Evolutionary conservation across 2,888 invertebrate species (phyloP), one percentile per base, ranked within the genome.

Genomic region (Nomada fabriciana): DNA sequence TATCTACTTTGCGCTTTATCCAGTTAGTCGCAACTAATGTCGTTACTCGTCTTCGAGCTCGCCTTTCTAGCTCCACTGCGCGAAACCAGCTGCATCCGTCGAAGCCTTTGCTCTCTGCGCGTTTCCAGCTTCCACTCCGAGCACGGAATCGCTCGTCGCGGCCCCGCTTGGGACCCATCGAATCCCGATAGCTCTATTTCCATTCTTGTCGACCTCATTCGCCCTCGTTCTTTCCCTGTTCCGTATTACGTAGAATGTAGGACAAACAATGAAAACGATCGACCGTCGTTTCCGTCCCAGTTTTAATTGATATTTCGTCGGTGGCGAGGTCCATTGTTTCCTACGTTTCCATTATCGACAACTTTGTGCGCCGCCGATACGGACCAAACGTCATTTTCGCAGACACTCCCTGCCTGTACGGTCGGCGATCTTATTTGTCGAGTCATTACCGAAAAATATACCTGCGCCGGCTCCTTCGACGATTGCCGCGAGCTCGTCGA

Each of bases 241-340:
- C 52, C 2, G 29, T 20, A 20, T 74, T 63, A 74, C 60, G 74
- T 36, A 75, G 82, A 76, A 50, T 78, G 74, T 43, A 75, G 82
- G 78, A 43, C 80, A 76, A 73, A 84, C 81, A 87, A 87, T 86
- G 29, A 70, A 60, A 63, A n/a, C 70, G 59, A 68, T 64, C 74
- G 55, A 57, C 70, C 73, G 71, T 59, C 71, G 73, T 73, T 76
- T 63, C 77, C 86, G 85, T 86, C 86, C 79, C 77, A 87, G 89
- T 89, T 91, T 91, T 89, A 91, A 91, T 91, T 91, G 91, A 91
- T 91, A 91, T 91, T 91, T 90, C 87, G 85, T 80, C 83, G 83
- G 76, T 75, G 77, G 84, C 55, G 78, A 59, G 74, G 77, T 60
- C 77, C 84, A 88, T 90, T 86, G 87, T 89, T 86, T 87, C 89